A percentile compares a stretch with the other conserved stretches of the same genome.
These are phyloP conservation scores for Thymelicus acteon DNA, from an alignment of 2,888 invertebrate species.

Conservation along the genomic window DNA sequence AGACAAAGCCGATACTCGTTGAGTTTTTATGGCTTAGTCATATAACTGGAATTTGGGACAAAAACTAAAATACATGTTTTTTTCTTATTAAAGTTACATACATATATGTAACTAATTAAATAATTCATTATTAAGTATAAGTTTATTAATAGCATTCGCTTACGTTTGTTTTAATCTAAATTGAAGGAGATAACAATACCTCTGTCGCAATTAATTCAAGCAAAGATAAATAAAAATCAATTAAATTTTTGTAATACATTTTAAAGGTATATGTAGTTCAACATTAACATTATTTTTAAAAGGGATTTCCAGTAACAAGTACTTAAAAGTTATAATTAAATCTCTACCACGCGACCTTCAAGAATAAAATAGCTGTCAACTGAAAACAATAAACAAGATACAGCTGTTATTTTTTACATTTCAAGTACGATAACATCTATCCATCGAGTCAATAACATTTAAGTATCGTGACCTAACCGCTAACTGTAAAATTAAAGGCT, in stretches of 20 bases:
- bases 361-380: slow-evolving; percentile 10
- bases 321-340: background rate
- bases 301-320: background rate
- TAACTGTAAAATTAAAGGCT: slow-evolving; percentile 49
- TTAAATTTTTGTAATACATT: background rate
- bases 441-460: slow-evolving; percentile 28
- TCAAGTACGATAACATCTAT: slow-evolving; percentile 23
- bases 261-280: background rate
- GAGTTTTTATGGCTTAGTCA: slow-evolving; percentile 6
- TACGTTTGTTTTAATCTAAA: background rate
- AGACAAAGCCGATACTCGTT: slow-evolving; percentile 3
- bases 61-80: background rate
- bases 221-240: background rate
- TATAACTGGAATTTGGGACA: slow-evolving; percentile 9
- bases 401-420: slow-evolving; percentile 16
- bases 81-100: no score
- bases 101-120: background rate
- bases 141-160: background rate
- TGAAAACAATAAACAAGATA: slow-evolving; percentile 24
- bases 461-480: slow-evolving; percentile 33
- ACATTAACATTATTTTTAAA: background rate
- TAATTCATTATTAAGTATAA: background rate
- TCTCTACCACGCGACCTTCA: slow-evolving; percentile 17
- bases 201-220: background rate
- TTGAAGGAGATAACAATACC: background rate